Conservation (phyloP, 1,140 invertebrate genomes). For the Drosophila punjabiensis region DNA sequence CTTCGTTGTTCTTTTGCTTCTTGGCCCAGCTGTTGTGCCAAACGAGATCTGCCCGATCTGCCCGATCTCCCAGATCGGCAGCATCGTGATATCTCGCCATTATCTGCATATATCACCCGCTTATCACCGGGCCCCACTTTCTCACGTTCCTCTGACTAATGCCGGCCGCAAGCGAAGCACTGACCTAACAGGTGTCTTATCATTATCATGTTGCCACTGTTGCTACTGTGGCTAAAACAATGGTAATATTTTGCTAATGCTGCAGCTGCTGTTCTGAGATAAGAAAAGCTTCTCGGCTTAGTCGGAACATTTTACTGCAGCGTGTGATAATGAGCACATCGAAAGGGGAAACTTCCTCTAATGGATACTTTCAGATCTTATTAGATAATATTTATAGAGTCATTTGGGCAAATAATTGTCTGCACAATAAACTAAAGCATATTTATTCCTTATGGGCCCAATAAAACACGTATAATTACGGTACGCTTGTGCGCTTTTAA, state of each 20-base stretch:
- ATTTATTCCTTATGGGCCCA: conserved; percentile 24
- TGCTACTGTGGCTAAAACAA: conserved; percentile 20
- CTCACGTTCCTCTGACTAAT: conserved; percentile 80
- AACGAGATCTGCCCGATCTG: conserved; percentile 27
- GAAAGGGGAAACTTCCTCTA: conserved; percentile 3
- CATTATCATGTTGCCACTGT: conserved; percentile 31
- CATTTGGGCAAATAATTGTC: conserved; percentile 7
- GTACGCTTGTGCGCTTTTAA: conserved; percentile 11
- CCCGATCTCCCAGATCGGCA: conserved; percentile 10
- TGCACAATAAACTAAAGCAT: background rate
- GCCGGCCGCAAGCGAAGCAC: conserved; percentile 17
- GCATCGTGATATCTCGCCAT: conserved; percentile 17
- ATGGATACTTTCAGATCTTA: background rate
- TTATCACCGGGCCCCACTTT: conserved; percentile 63
- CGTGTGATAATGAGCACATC: background rate
- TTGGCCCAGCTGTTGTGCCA: conserved; percentile 66
- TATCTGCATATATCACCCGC: conserved; percentile 27
- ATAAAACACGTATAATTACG: conserved; percentile 30
- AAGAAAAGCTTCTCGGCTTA: conserved; percentile 25
- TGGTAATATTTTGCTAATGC: conserved; percentile 15
- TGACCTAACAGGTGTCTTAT: conserved; percentile 65
- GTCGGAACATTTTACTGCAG: conserved; percentile 24
- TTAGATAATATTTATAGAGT: background rate
- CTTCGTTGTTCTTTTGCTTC: conserved; percentile 40
- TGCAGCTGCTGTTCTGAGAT: conserved; percentile 41